Evolutionary conservation across 37 sponge, comb jelly and placozoan species (phyloP), one percentile per base, ranked within the genome.

Genomic region (Chondrosia reniformis): DNA sequence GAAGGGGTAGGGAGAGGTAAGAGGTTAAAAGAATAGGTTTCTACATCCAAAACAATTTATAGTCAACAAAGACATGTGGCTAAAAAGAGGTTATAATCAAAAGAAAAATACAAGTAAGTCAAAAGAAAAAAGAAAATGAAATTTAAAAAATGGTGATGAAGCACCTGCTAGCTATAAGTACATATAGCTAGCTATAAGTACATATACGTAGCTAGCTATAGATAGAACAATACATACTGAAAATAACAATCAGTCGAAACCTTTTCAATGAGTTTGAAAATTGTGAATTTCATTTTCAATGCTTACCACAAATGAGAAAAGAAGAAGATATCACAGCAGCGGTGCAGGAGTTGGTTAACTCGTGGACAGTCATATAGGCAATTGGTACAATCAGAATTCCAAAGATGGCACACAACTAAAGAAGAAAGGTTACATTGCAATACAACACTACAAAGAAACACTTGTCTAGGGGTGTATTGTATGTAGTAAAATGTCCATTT

Each of bases 311-410:
- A 40, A 95, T 33, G 24, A 88, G 27, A 55, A 91, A 45, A 30
- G 79, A 28, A 1, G 81, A 83, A 44, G 94, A 67, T 8, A 93
- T 12, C 21, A 90, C 33, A 7, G 97, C 71, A 61, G 97, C 97
- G 57, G 80, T 54, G 41, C 80, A 56, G 31, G 97, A 96, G 0
- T 62, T 43, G 37, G 87, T 81, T 58, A 96, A 82, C 49, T 89
- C 89, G 79, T 85, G 91, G n/a, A 93, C 92, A 21, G 83, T 90
- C 63, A 90, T 86, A 56, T 91, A 96, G 19, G 79, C 84, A 34
- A 92, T 72, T 0, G 97, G 94, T 0, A 82, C 74, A 33, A 93
- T 77, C 44, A 90, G 59, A 19, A 77, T 63, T 6, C 97, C 97
- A 86, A 90, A 65, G 28, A 88, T 0, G 0, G 92, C 97, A 93